phyloP scores from a whole-genome alignment of 1,140 invertebrate genomes.

The Andrena cerasifolii region DNA sequence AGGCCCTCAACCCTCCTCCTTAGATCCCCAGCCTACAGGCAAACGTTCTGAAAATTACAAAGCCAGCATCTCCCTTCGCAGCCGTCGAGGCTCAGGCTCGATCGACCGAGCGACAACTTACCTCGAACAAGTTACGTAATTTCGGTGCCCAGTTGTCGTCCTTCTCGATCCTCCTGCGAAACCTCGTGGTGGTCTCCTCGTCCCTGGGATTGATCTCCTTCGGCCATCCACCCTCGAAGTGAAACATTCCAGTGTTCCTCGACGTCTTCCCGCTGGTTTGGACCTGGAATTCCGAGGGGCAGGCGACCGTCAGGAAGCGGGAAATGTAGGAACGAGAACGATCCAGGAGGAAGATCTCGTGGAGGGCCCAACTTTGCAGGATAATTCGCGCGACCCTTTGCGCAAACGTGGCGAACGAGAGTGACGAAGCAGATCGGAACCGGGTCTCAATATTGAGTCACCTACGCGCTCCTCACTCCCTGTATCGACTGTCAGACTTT shows the following conservation, averaged over 20 bases:
- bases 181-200: constrained; percentile 92
- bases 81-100: neutral
- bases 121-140: constrained; percentile 87
- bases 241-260: constrained; percentile 90
- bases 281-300: constrained; percentile 70
- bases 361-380: no score
- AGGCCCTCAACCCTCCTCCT: no score
- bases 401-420: neutral
- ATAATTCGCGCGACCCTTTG: neutral
- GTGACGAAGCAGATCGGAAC: neutral
- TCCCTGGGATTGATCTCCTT: constrained; percentile 95
- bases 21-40: neutral
- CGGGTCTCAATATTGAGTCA: neutral
- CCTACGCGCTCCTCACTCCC: no score
- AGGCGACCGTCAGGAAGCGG: neutral
- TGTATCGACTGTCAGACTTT: no score
- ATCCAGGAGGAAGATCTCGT: neutral
- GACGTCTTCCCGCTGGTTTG: constrained; percentile 89
- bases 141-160: constrained; percentile 94
- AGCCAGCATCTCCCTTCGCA: neutral
- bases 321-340: neutral
- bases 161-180: constrained; percentile 96
- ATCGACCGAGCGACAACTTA: constrained; percentile 49
- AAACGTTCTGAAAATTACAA: neutral
- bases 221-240: constrained; percentile 98